Conservation (phyloP, 2,888 invertebrate genomes). For the Sarcophaga variegata region DNA sequence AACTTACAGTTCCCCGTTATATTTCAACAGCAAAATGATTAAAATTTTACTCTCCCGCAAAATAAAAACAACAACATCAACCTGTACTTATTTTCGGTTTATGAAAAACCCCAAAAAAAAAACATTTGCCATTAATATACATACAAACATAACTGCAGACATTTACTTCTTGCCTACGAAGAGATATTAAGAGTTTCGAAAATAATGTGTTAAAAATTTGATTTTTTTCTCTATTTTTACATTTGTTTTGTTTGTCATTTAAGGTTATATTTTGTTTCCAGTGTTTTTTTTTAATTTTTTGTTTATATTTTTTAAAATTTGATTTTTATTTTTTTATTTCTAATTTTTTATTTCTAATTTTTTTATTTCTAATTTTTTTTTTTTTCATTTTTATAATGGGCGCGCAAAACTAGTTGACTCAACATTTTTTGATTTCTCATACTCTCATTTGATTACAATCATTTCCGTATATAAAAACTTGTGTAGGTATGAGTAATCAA, state of each 20-base stretch:
- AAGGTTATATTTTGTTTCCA: too few relatives aligned
- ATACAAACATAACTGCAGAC: background rate
- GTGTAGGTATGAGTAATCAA: background rate
- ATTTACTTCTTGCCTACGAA: too few relatives aligned
- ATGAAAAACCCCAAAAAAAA: background rate
- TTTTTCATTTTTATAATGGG: slow-evolving; percentile 29
- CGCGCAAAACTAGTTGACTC: slow-evolving; percentile 59
- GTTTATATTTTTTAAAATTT: too few relatives aligned
- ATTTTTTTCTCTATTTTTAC: too few relatives aligned
- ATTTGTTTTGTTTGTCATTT: too few relatives aligned
- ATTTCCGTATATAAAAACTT: slow-evolving; percentile 56
- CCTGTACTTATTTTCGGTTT: background rate
- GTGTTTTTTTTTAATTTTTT: too few relatives aligned
- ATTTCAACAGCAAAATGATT: background rate
- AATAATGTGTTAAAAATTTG: too few relatives aligned
- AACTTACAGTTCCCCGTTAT: slow-evolving; percentile 9
- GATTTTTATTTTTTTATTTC: too few relatives aligned
- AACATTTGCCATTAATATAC: background rate
- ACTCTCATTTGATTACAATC: slow-evolving; percentile 23
- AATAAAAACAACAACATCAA: background rate
- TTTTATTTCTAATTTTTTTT: background rate
- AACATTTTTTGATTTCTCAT: slow-evolving; percentile 22
- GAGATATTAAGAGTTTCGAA: too few relatives aligned
- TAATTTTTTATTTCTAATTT: background rate
- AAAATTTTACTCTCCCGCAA: background rate